phyloP scores from a whole-genome alignment of 37 sponge, comb jelly and placozoan genomes.

The Aphrocallistes beatrix region DNA sequence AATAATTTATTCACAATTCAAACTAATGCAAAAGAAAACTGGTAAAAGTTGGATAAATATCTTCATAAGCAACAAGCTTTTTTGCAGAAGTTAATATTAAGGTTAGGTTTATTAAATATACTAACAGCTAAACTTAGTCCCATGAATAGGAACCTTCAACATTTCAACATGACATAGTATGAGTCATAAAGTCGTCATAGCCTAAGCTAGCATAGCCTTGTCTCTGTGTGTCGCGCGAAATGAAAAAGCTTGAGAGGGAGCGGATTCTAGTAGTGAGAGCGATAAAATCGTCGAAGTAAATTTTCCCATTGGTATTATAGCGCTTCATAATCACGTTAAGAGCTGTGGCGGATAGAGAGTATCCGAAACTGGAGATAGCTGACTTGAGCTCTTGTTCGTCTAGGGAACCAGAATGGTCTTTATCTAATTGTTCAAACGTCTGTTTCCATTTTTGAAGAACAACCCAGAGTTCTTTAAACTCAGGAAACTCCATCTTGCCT shows the following conservation, averaged over 20 bases:
- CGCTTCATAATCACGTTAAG: conserved; percentile 33
- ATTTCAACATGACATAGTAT: conserved; percentile 9
- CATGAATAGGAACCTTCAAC: too few species aligned
- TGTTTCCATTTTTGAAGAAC: conserved; percentile 66
- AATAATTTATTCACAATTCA: too few species aligned
- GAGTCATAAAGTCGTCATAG: conserved; percentile 50
- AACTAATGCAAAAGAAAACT: too few species aligned
- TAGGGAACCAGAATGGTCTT: conserved; percentile 58
- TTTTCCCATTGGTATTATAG: conserved; percentile 40
- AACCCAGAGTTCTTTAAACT: conserved; percentile 81
- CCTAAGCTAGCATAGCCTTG: conserved; percentile 57
- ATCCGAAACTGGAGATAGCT: conserved; percentile 56
- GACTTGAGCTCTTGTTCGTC: conserved; percentile 63
- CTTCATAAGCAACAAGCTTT: too few species aligned
- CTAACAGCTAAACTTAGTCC: too few species aligned
- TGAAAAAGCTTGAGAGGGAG: conserved; percentile 54
- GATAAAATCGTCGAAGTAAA: conserved; percentile 68
- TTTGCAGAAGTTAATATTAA: too few species aligned
- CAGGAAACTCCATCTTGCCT: conserved; percentile 85
- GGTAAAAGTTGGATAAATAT: too few species aligned
- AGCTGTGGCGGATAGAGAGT: conserved; percentile 41
- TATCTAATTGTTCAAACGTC: conserved; percentile 47
- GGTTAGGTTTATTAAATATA: too few species aligned
- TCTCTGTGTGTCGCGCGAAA: conserved; percentile 36
- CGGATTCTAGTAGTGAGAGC: conserved; percentile 44